Percentiles rank a stretch among this genome's conserved stretches.
phyloP scores from a whole-genome alignment of 2,113 vertebrate genomes.

The Hyla sarda region DNA sequence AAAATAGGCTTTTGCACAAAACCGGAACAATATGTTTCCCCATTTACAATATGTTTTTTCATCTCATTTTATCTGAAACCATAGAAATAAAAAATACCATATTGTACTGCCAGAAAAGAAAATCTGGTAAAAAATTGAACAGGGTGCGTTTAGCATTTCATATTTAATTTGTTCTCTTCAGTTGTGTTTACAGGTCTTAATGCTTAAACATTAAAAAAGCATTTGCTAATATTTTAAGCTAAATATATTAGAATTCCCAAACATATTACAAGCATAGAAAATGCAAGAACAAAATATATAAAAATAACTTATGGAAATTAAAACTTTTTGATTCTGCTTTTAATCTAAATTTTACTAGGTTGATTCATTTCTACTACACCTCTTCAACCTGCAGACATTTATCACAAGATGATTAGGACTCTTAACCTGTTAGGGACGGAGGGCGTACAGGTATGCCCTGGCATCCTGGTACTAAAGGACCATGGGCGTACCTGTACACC shows the following conservation, averaged over 20 bases:
- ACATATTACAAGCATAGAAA: slow-evolving; percentile 8
- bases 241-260: slow-evolving; percentile 17
- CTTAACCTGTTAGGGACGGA: too few relatives aligned
- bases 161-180: not conserved
- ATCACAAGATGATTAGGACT: too few relatives aligned
- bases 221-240: not conserved
- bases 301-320: slow-evolving; percentile 38
- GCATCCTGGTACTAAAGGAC: too few relatives aligned
- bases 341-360: not conserved
- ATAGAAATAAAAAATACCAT: slow-evolving; percentile 3
- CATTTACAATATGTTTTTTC: not conserved
- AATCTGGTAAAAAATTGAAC: not conserved
- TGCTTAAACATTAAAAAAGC: not conserved
- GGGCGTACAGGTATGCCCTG: too few relatives aligned
- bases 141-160: not conserved
- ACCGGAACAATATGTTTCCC: not conserved
- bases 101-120: slow-evolving; percentile 1
- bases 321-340: not conserved
- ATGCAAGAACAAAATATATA: slow-evolving; percentile 24
- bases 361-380: not conserved
- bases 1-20: not conserved
- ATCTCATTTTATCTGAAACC: slow-evolving; percentile 4
- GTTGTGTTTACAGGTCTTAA: not conserved
- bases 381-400: not conserved
- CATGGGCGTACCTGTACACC: too few relatives aligned